Evolutionary conservation across 2,797 vertebrate species (phyloP), one percentile per base, ranked within the genome.

Genomic region (Typhlichthys eigenmanni): DNA sequence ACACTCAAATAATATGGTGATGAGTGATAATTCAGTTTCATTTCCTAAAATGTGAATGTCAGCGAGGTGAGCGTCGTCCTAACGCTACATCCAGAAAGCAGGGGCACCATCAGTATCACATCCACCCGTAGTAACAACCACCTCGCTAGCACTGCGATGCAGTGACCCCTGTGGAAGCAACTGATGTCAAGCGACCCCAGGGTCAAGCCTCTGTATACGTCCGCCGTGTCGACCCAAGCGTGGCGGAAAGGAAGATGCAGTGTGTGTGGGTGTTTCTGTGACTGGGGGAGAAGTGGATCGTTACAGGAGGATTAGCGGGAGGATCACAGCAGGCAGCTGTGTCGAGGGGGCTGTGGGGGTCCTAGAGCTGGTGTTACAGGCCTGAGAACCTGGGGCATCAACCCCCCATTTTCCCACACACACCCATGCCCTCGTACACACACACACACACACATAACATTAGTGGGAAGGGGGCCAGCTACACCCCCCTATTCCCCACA

Each of bases 281-380:
- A 84, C 87, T 74, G 80, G 69, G 81, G 76, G 82, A 82, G 34
- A 8, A 38, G 5, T 38, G 47, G 60, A 58, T 89, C 84, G 88
- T 89, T 91, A 89, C 82, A 79, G 58, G 62, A 73, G 88, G 88
- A 92, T 91, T 91, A 90, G 72, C 63, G 16, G 10, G 62, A 74
- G 83, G 83, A 89, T 89, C 85, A 83, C 80, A 72, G 82, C 76
- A 82, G 82, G 88, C 92, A 92, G 90, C 92, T 92, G 91, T 76
- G 81, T 66, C 76, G 66, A 63, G 62, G 68, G 52, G 62, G 24
- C 24, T 24, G 24, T 24, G 68, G 80, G 72, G 71, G 70, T 79
- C 78, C 56, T 58, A 66, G 72, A 58, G 71, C 68, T 64, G 57
- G 59, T 12, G 69, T 62, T 58, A 52, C 50, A 67, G 74, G 81